phyloP scores from a whole-genome alignment of 2,797 vertebrate species.

The Zalophus californianus region DNA sequence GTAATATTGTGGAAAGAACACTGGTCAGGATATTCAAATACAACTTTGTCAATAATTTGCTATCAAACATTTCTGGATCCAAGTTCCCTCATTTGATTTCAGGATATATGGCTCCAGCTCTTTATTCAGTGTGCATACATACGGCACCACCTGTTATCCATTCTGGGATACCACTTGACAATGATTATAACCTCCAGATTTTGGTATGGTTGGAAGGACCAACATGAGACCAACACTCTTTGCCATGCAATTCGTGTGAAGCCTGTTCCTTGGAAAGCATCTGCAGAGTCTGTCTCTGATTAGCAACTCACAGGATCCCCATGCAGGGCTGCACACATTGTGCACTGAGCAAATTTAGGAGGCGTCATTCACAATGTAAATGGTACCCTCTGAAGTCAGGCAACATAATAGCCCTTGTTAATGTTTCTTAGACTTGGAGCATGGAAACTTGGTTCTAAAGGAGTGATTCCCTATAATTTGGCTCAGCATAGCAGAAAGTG shows the following conservation, averaged over 20 bases:
- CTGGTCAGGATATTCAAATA: not conserved
- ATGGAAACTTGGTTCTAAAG: not conserved
- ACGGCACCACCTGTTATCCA: too few species aligned
- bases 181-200: not conserved
- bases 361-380: not conserved
- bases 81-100: not conserved
- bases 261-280: not conserved
- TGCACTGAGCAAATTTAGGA: not conserved
- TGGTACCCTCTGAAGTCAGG: not conserved
- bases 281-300: not conserved
- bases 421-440: not conserved
- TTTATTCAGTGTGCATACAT: not conserved
- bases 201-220: not conserved
- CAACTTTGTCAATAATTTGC: not conserved
- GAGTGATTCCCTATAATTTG: not conserved
- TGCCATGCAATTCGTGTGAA: not conserved
- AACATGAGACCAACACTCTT: not conserved
- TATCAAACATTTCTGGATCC: not conserved
- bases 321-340: not conserved
- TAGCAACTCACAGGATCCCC: not conserved
- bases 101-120: not conserved
- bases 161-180: too few species aligned
- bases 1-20: not conserved
- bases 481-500: not conserved
- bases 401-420: not conserved